Evolutionary conservation across 2,113 vertebrate genomes (phyloP).

Genomic region (Ciconia boyciana): DNA sequence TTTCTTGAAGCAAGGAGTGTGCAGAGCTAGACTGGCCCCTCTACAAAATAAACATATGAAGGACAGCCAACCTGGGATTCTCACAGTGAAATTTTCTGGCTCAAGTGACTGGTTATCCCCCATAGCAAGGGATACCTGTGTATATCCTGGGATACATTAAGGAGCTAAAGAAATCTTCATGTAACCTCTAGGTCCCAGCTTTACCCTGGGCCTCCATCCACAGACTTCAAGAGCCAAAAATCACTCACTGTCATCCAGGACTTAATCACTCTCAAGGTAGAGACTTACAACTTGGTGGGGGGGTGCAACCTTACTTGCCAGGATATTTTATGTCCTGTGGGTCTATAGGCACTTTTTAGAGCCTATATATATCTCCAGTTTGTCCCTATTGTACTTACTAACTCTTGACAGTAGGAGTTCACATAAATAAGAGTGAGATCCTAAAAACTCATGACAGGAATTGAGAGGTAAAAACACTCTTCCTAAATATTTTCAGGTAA

Average conservation of each 20-base stretch:
- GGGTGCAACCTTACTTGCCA: not conserved
- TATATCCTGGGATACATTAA: not conserved
- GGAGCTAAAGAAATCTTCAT: not conserved
- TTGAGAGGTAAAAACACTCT: not conserved
- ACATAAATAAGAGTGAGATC: not conserved
- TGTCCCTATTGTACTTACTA: not conserved
- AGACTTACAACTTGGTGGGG: accelerated
- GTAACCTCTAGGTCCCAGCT: not conserved
- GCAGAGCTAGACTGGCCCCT: not conserved
- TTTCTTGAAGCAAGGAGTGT: not conserved
- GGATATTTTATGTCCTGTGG: not conserved
- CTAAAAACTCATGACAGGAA: not conserved
- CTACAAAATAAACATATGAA: not conserved
- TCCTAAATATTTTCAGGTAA: not conserved
- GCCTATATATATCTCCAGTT: not conserved
- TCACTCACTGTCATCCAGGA: not conserved
- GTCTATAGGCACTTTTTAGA: not conserved
- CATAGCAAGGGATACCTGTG: not conserved
- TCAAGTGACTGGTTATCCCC: not conserved
- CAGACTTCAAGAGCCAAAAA: not conserved
- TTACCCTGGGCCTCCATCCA: not conserved
- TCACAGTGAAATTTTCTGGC: not conserved
- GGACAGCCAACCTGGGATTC: not conserved
- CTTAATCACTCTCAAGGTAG: not conserved
- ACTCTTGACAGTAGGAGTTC: not conserved